Evolutionary conservation across 2,797 vertebrate species (phyloP).

Genomic region (Arrhamphus sclerolepis): DNA sequence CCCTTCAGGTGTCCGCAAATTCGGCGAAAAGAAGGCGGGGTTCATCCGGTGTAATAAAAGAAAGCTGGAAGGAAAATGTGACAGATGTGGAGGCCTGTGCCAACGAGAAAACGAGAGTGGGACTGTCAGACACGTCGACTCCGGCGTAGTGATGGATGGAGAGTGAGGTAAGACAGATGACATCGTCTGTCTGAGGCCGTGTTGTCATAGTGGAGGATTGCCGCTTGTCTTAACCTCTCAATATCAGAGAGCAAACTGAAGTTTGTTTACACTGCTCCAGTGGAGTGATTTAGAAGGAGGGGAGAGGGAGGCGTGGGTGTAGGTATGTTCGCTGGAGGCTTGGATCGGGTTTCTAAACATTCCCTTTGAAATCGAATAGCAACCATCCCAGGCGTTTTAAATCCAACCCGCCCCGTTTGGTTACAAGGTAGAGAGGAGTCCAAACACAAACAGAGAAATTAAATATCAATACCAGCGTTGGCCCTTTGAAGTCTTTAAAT

Average conservation of each 20-base stretch:
- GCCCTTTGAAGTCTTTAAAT: constrained; percentile 11
- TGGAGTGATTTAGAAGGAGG: constrained; percentile 80
- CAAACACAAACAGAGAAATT: constrained; percentile 50
- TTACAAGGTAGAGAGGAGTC: constrained; percentile 36
- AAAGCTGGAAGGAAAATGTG: constrained; percentile 70
- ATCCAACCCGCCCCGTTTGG: constrained; percentile 49
- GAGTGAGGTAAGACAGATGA: constrained; percentile 83
- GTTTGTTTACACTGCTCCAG: constrained; percentile 83
- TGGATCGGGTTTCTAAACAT: constrained; percentile 81
- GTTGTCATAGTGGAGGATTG: constrained; percentile 77
- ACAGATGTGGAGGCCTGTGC: constrained; percentile 71
- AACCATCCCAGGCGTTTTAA: constrained; percentile 56
- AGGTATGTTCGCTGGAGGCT: constrained; percentile 67
- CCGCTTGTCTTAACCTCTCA: constrained; percentile 77
- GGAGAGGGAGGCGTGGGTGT: constrained; percentile 64
- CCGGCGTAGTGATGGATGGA: constrained; percentile 84
- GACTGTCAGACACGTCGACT: constrained; percentile 85
- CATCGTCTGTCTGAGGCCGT: constrained; percentile 80
- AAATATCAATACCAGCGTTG: constrained; percentile 8
- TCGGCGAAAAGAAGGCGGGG: constrained; percentile 39
- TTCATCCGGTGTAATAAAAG: constrained; percentile 58
- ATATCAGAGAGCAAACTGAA: constrained; percentile 83
- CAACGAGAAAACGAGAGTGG: constrained; percentile 79
- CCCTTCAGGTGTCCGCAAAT: constrained; percentile 72
- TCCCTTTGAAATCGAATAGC: constrained; percentile 79